Conservation (phyloP, 2,888 invertebrate species). For the Folsomia candida region DNA sequence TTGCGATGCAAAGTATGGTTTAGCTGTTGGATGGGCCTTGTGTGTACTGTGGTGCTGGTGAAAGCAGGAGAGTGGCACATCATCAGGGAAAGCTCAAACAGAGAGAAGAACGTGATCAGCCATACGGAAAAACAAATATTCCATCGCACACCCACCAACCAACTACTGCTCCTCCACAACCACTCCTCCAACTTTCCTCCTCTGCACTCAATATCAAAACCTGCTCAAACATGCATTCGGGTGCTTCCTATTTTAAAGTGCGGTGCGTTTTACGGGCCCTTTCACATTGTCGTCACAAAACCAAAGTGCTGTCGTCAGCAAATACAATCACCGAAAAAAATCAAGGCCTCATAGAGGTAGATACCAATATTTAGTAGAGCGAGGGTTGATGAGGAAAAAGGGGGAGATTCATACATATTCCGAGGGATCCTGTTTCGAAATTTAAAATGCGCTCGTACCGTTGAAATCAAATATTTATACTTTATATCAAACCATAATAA, state of each 20-base stretch:
- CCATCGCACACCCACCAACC: slow-evolving; percentile 15
- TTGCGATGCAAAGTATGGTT: neutral
- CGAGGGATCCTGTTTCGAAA: neutral
- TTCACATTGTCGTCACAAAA: neutral
- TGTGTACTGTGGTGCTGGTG: slow-evolving; percentile 3
- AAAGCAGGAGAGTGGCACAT: slow-evolving; percentile 20
- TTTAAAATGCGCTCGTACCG: neutral
- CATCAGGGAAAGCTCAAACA: neutral
- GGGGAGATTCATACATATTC: too few relatives aligned
- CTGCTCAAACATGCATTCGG: neutral
- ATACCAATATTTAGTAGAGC: too few relatives aligned
- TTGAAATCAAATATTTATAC: neutral
- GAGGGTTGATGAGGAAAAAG: too few relatives aligned
- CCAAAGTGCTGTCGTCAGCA: neutral
- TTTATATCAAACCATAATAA: neutral
- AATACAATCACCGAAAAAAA: neutral
- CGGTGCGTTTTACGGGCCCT: neutral
- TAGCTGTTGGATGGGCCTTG: neutral
- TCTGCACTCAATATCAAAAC: neutral
- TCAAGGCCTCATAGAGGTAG: neutral
- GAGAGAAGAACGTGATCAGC: slow-evolving; percentile 45
- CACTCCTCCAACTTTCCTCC: neutral
- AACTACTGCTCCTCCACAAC: neutral
- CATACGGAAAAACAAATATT: slow-evolving; percentile 51
- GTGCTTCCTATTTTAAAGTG: neutral